Percentiles rank a stretch among this genome's conserved stretches.
Conservation (phyloP, 1,140 invertebrate genomes). For the Drosophila novamexicana region DNA sequence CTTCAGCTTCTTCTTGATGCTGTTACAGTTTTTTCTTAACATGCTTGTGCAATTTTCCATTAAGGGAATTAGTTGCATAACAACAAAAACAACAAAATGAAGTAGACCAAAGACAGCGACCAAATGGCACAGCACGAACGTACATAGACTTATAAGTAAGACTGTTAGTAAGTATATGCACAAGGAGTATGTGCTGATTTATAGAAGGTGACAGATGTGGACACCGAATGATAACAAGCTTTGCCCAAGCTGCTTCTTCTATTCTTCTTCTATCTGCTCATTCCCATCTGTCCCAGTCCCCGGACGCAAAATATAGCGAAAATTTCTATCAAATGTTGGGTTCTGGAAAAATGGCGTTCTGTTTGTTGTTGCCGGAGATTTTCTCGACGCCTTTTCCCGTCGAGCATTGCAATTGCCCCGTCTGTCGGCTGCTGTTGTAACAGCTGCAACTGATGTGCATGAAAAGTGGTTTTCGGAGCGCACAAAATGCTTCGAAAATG, state of each 20-base stretch:
- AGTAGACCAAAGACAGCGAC: conserved; percentile 18
- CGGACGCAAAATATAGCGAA: neutral
- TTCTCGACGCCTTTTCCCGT: conserved; percentile 18
- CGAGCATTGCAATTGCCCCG: conserved; percentile 30
- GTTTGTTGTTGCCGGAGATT: conserved; percentile 39
- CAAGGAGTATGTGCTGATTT: conserved; percentile 64
- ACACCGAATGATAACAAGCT: conserved; percentile 78
- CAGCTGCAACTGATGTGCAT: conserved; percentile 81
- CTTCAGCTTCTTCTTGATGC: conserved; percentile 12
- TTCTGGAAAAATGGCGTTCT: conserved; percentile 21
- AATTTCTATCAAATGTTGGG: conserved; percentile 36
- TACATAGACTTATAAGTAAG: conserved; percentile 42
- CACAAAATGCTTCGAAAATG: conserved; percentile 62
- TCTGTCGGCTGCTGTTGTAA: conserved; percentile 61
- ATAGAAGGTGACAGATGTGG: conserved; percentile 83
- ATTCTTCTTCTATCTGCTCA: conserved; percentile 24
- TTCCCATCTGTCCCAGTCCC: neutral
- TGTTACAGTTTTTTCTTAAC: conserved; percentile 41
- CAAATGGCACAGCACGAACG: conserved; percentile 36
- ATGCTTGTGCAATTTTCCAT: conserved; percentile 74
- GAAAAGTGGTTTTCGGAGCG: conserved; percentile 76
- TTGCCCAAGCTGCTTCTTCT: conserved; percentile 9
- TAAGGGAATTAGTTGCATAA: conserved; percentile 74
- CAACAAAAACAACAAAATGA: conserved; percentile 47
- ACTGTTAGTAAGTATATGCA: conserved; percentile 41